Evolutionary conservation across 2,888 invertebrate species (phyloP), one percentile per base, ranked within the genome.

Genomic region (Sthenelais limicola): DNA sequence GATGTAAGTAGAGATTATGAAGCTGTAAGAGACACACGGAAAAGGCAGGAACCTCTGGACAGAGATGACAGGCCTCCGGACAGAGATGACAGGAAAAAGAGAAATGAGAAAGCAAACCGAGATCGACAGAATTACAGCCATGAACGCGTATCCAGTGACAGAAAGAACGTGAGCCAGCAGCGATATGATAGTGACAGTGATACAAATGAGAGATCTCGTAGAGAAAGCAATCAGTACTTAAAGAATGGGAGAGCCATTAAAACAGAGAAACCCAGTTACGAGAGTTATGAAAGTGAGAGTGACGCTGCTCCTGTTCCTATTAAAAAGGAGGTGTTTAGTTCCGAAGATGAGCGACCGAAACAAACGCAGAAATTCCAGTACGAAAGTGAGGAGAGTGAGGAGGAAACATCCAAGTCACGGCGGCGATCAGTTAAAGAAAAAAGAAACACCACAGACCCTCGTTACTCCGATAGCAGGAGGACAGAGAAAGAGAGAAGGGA

Each of bases 151-250:
- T 21, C 7, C 18, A 26, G 28, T 24, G 24, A 71, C 12, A 38
- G 52, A 26, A 54, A 73, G 56, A 32, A 48, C 4, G 24, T 52
- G 15, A 33, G 58, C 30, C 48, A 9, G n/a, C 32, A 58, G 21
- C 32, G 58, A 32, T 32, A 33, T n/a, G 24, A 32, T 24, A 28
- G 24, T 32, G 33, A n/a, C n/a, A n/a, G n/a, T n/a, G 58, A 30
- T 15, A 32, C 32, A 32, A 33, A 58, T 30, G 32, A 32, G 33
- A 21, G 32, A 9, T 43, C 9, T 43, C 12, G 18, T 15, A 18
- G 18, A 43, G 43, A 43, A 43, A 43, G 18, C 9, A 18, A 43
- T 9, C 12, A 18, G 18, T 18, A 15, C 18, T 43, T 9, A 18
- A 43, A 18, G 18, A 43, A 9, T 43, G 43, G 18, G 43, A 43